These are phyloP conservation scores for Thunnus albacares DNA, from an alignment of 2,797 vertebrate species.

Conservation along the genomic window DNA sequence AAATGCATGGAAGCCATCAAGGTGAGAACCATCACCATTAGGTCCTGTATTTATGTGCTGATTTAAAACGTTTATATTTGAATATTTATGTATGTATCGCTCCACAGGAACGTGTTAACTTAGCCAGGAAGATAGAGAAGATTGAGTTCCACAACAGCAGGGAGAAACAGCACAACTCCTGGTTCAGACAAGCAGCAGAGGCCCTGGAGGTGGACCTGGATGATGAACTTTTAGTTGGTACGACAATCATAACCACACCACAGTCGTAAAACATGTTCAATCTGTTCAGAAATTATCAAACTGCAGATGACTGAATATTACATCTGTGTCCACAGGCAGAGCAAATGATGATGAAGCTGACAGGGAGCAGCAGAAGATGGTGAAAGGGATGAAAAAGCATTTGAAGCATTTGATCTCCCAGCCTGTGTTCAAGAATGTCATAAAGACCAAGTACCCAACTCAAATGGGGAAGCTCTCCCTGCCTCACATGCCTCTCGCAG, in stretches of 20 bases:
- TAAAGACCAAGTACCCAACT: constrained; percentile 95
- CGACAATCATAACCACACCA: constrained; percentile 5
- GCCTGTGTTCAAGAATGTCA: constrained; percentile 89
- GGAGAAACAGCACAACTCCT: constrained; percentile 94
- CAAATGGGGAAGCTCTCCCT: constrained; percentile 90
- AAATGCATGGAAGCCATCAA: constrained; percentile 92
- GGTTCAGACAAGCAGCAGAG: constrained; percentile 93
- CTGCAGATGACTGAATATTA: constrained; percentile 23
- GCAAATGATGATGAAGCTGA: constrained; percentile 86
- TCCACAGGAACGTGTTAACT: constrained; percentile 90
- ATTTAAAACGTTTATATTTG: neutral
- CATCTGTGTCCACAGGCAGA: constrained; percentile 79
- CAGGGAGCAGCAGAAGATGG: constrained; percentile 88
- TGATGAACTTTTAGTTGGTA: constrained; percentile 92
- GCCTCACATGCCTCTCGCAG: constrained; percentile 68
- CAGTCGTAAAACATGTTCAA: neutral
- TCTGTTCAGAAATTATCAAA: neutral
- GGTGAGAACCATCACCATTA: constrained; percentile 79
- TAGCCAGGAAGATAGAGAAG: constrained; percentile 95
- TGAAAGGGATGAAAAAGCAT: constrained; percentile 94
- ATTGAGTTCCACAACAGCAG: constrained; percentile 93
- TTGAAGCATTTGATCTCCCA: constrained; percentile 90
- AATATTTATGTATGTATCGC: constrained; percentile 24
- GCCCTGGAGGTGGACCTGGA: constrained; percentile 95
- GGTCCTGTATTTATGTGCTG: neutral